phyloP scores from a whole-genome alignment of 2,113 vertebrate genomes.

The Pheucticus melanocephalus region DNA sequence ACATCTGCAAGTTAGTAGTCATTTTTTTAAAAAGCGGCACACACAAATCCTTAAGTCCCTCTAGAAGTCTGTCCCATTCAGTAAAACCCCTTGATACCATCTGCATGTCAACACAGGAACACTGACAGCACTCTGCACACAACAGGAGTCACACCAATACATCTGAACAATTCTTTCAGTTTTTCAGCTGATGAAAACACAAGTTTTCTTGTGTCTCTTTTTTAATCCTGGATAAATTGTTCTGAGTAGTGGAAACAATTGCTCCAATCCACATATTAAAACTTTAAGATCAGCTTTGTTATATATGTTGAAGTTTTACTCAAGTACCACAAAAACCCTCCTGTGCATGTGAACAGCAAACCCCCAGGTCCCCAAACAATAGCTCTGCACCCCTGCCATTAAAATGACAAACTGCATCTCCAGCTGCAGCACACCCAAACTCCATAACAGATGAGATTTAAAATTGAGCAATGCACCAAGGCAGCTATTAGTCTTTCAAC shows the following conservation, averaged over 20 bases:
- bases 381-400: not conserved
- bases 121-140: not conserved
- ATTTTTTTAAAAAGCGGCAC: rapidly evolving
- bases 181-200: not conserved
- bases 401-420: slow-evolving; percentile 8
- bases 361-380: not conserved
- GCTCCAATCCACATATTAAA: not conserved
- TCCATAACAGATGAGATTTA: not conserved
- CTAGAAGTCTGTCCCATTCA: not conserved
- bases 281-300: not conserved
- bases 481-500: slow-evolving; percentile 31
- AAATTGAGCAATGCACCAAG: not conserved
- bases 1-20: not conserved
- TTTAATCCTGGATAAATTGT: not conserved
- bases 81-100: not conserved
- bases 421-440: not conserved
- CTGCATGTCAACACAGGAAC: not conserved
- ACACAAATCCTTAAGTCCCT: not conserved
- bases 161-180: not conserved
- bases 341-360: not conserved
- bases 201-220: not conserved
- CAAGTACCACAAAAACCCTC: not conserved
- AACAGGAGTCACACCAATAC: not conserved
- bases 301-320: not conserved
- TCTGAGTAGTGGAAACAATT: not conserved